Percentiles rank a stretch among this genome's conserved stretches.
These are phyloP conservation scores for Philotrypesis tridentata DNA, from an alignment of 1,140 invertebrate species.

Conservation along the genomic window DNA sequence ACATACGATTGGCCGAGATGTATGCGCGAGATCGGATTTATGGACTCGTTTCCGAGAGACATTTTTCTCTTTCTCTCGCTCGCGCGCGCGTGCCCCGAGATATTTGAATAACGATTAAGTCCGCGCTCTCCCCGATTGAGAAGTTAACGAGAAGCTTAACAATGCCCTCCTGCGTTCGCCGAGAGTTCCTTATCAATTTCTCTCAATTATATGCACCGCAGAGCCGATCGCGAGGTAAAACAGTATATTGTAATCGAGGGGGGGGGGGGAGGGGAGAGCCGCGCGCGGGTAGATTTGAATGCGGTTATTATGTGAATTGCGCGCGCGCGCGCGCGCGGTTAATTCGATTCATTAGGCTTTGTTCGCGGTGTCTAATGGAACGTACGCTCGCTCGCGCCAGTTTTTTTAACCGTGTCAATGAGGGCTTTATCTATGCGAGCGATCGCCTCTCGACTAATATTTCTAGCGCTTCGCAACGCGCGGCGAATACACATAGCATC, in stretches of 20 bases:
- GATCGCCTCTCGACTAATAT: background rate
- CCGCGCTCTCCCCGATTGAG: background rate
- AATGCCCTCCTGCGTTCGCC: too few relatives aligned
- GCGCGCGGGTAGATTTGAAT: too few relatives aligned
- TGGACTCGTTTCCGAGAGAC: slow-evolving; percentile 9
- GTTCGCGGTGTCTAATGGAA: too few relatives aligned
- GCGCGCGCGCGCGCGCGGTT: too few relatives aligned
- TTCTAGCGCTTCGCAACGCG: background rate
- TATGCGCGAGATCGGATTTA: slow-evolving; percentile 16
- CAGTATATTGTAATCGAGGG: too few relatives aligned
- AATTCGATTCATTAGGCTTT: background rate
- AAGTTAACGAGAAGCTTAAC: background rate
- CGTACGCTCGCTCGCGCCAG: background rate
- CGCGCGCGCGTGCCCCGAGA: too few relatives aligned
- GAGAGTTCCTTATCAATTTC: background rate
- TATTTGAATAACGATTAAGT: slow-evolving; percentile 26
- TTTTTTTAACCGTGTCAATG: background rate
- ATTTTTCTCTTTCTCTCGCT: background rate
- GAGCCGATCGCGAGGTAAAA: too few relatives aligned
- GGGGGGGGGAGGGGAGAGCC: too few relatives aligned
- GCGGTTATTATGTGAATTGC: too few relatives aligned
- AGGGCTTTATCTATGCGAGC: background rate
- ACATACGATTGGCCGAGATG: slow-evolving; percentile 6
- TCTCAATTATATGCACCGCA: too few relatives aligned
- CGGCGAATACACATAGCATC: too few relatives aligned